These are phyloP conservation scores for Tolmerus cingulatus DNA, from an alignment of 2,888 invertebrate genomes.

Conservation along the genomic window DNA sequence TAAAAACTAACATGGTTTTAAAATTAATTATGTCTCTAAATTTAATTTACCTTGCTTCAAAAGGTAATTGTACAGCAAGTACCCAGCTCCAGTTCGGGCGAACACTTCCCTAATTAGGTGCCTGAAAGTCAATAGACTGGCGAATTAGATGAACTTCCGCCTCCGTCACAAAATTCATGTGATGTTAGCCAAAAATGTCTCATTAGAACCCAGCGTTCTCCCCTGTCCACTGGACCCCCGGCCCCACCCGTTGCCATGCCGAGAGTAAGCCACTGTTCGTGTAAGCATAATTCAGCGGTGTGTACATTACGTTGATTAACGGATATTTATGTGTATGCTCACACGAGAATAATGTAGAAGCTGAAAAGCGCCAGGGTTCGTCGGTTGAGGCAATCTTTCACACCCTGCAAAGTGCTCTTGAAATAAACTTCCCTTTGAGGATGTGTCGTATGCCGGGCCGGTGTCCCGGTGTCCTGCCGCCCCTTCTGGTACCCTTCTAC, in stretches of 20 bases:
- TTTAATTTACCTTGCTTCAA: not conserved
- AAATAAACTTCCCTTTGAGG: constrained; percentile 5
- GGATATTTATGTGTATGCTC: not conserved
- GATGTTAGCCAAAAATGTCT: not conserved
- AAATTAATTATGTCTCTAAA: not conserved
- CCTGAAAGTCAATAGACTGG: not conserved
- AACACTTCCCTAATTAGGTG: not conserved
- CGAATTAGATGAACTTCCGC: not conserved
- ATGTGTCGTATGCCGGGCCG: not conserved
- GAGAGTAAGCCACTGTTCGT: not conserved
- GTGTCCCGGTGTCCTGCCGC: not conserved
- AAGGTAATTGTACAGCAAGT: not conserved
- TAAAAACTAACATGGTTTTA: not conserved
- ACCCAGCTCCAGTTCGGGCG: not conserved
- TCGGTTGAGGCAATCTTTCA: constrained; percentile 6
- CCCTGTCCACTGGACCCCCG: not conserved
- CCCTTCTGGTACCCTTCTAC: not conserved
- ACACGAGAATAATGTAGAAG: not conserved
- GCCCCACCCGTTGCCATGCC: not conserved
- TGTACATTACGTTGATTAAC: not conserved
- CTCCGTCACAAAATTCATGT: not conserved
- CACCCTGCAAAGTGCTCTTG: constrained; percentile 8
- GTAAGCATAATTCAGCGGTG: not conserved
- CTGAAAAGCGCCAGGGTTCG: not conserved
- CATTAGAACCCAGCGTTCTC: not conserved